Evolutionary conservation across 2,797 vertebrate species (phyloP), one percentile per base, ranked within the genome.

Genomic region (Spea hammondii): DNA sequence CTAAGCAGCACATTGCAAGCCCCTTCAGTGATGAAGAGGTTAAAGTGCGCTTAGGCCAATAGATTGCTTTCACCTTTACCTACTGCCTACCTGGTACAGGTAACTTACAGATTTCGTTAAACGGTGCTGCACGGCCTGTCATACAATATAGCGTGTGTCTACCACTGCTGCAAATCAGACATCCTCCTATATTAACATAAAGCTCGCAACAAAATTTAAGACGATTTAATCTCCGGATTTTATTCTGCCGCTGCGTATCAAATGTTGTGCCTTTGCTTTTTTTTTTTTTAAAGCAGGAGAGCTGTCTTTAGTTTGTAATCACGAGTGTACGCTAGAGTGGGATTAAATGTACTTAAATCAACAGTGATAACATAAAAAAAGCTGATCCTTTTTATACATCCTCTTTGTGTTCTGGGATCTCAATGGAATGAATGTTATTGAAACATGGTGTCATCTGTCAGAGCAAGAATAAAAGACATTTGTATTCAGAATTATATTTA

Each of bases 301-400:
- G 75, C 70, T 82, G 75, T 70, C 80, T 77, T 70, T 82, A 74
- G 48, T 78, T 82, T 82, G 75, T 78, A 82, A 78, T 82, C 80
- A 74, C 78, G 66, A 80, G 74, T 80, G 74, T 68, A 72, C 55
- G 69, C 79, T 59, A 48, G 79, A 77, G 75, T 70, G 70, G 80
- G 80, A 82, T 82, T 82, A 82, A 82, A 74, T 64, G 70, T 54
- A 74, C 70, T 82, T 77, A 82, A 77, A 77, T 77, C 79, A 69
- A 69, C 79, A 82, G 75, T 74, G 79, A 77, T 82, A 82, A 77
- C 73, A 76, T 72, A 81, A 80, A 77, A 74, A 76, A 77, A 70
- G 48, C 70, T 82, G 80, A 82, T 82, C 79, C 75, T 44, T 82
- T 64, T 72, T 48, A 76, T 77, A 69, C 79, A 82, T 77, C 80